Evolutionary conservation across 2,113 vertebrate species (phyloP).

Genomic region (Burhinus oedicnemus): DNA sequence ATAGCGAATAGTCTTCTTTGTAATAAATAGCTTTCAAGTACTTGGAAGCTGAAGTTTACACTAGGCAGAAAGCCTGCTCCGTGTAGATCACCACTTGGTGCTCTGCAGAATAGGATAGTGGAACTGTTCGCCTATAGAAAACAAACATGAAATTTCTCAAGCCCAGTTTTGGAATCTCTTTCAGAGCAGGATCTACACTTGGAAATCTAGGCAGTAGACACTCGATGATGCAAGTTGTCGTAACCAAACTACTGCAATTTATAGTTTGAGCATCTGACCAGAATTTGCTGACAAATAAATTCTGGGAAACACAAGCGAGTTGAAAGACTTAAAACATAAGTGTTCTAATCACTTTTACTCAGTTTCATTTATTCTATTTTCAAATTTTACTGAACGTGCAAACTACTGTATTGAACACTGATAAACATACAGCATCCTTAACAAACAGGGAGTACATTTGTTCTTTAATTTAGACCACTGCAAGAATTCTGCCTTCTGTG

Average conservation of each 20-base stretch:
- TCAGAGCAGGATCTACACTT: neutral
- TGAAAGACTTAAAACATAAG: neutral
- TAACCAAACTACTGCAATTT: neutral
- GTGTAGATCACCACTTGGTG: neutral
- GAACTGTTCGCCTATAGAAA: neutral
- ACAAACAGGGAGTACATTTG: neutral
- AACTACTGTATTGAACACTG: neutral
- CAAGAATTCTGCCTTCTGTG: neutral
- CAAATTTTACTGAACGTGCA: neutral
- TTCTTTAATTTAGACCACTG: neutral
- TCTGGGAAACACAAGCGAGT: neutral
- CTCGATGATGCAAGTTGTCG: neutral
- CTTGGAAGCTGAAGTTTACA: neutral
- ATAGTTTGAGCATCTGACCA: neutral
- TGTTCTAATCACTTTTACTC: neutral
- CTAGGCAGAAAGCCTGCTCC: neutral
- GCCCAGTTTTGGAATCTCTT: neutral
- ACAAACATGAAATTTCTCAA: neutral
- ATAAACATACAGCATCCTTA: neutral
- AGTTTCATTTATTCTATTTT: neutral
- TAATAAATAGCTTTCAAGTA: neutral
- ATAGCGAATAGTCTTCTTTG: neutral
- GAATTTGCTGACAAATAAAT: slow-evolving; percentile 22
- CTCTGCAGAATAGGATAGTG: neutral
- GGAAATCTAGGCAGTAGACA: neutral